Conservation (phyloP, 2,888 invertebrate species). For the Heteromyza rotundicornis region DNA sequence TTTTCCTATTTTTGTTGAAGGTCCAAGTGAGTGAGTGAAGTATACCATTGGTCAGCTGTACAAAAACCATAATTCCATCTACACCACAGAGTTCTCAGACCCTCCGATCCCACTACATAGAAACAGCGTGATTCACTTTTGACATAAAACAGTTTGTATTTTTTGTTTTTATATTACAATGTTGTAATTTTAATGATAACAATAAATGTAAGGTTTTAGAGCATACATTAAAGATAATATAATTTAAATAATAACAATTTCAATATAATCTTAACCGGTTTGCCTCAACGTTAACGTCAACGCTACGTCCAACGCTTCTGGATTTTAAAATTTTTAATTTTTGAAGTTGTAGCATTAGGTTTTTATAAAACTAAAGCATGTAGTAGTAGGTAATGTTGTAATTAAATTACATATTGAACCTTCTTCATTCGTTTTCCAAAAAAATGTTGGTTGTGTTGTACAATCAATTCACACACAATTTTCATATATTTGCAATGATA, state of each 20-base stretch:
- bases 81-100: no score
- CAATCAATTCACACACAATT: conserved; percentile 51
- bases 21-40: no score
- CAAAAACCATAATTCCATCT: no score
- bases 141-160: conserved; percentile 39
- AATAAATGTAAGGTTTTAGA: conserved; percentile 22
- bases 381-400: conserved; percentile 42
- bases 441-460: conserved; percentile 40
- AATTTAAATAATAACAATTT: conserved; percentile 27
- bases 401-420: conserved; percentile 49
- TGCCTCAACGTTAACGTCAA: not conserved
- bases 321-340: conserved; percentile 31
- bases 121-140: no score
- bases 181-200: conserved; percentile 13
- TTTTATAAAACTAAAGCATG: conserved; percentile 24
- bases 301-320: not conserved
- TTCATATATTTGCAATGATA: conserved; percentile 29
- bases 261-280: conserved; percentile 14
- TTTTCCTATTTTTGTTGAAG: no score
- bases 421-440: conserved; percentile 29
- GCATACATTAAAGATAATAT: conserved; percentile 23
- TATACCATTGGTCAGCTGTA: no score
- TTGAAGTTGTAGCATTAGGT: conserved; percentile 4
- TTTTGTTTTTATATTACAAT: conserved; percentile 29
- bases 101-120: no score